Conservation (phyloP, 1,140 invertebrate genomes). For the Cotesia chilonis region DNA sequence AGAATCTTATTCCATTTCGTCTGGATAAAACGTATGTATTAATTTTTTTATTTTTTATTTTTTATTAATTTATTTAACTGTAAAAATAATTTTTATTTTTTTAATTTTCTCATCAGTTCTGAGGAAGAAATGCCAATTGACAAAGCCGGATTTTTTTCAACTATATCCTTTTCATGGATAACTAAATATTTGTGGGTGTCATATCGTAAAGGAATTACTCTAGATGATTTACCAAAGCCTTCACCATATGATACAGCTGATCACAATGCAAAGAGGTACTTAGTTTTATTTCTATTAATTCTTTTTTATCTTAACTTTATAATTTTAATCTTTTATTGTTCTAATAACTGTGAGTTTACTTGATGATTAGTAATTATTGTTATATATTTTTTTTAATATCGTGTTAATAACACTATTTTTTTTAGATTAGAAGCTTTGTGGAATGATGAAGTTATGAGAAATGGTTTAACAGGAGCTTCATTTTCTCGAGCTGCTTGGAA, state of each 20-base stretch:
- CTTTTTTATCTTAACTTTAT: neutral
- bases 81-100: no score
- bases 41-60: neutral
- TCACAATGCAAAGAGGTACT: slow-evolving; percentile 63
- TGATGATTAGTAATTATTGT: slow-evolving; percentile 7
- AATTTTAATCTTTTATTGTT: slow-evolving; percentile 9
- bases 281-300: neutral
- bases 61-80: neutral
- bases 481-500: slow-evolving; percentile 66
- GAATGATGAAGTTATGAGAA: slow-evolving; percentile 73
- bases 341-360: slow-evolving; percentile 15
- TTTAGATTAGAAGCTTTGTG: slow-evolving; percentile 65
- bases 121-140: slow-evolving; percentile 55
- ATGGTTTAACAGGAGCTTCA: slow-evolving; percentile 65
- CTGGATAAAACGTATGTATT: slow-evolving; percentile 43
- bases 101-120: neutral
- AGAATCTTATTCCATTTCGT: slow-evolving; percentile 51
- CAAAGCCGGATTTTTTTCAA: slow-evolving; percentile 66
- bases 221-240: slow-evolving; percentile 64
- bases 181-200: slow-evolving; percentile 68
- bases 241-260: slow-evolving; percentile 67
- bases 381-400: slow-evolving; percentile 8
- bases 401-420: slow-evolving; percentile 27
- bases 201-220: slow-evolving; percentile 63
- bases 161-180: slow-evolving; percentile 71